phyloP scores from a whole-genome alignment of 2,797 vertebrate genomes.

The Acanthurus leucopareius region DNA sequence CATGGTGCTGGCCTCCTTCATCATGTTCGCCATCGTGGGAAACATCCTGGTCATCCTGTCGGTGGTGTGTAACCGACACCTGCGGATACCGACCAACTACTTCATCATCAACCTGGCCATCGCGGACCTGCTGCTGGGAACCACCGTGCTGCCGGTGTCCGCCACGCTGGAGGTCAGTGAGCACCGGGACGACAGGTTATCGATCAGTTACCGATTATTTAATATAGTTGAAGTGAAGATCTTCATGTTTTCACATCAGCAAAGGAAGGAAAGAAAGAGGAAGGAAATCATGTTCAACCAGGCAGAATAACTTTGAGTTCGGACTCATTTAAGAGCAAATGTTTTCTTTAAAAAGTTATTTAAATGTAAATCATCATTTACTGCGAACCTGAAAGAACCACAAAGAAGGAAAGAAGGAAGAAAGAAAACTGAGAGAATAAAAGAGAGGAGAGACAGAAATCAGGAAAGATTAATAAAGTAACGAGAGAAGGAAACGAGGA shows the following conservation, averaged over 20 bases:
- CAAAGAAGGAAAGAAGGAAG: too few species aligned
- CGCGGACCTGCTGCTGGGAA: slow-evolving; percentile 93
- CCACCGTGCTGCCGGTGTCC: slow-evolving; percentile 94
- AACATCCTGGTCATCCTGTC: slow-evolving; percentile 96
- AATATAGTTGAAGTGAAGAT: too few species aligned
- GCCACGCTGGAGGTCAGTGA: slow-evolving; percentile 90
- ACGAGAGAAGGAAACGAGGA: too few species aligned
- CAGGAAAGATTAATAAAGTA: not conserved
- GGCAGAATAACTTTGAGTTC: too few species aligned
- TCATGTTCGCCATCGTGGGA: slow-evolving; percentile 93
- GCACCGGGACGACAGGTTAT: accelerated
- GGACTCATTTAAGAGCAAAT: too few species aligned
- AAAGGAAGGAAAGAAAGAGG: too few species aligned
- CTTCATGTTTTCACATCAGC: not conserved
- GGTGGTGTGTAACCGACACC: slow-evolving; percentile 94
- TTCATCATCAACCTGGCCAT: slow-evolving; percentile 96
- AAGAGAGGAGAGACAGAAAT: not conserved
- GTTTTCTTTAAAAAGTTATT: too few species aligned
- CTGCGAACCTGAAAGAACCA: too few species aligned
- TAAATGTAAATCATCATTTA: too few species aligned
- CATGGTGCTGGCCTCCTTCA: slow-evolving; percentile 92
- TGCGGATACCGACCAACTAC: slow-evolving; percentile 95
- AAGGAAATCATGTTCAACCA: too few species aligned
- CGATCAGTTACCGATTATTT: not conserved
- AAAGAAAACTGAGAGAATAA: too few species aligned